These are phyloP conservation scores for Proisotoma minuta DNA, from an alignment of 2,888 invertebrate species.

Conservation along the genomic window DNA sequence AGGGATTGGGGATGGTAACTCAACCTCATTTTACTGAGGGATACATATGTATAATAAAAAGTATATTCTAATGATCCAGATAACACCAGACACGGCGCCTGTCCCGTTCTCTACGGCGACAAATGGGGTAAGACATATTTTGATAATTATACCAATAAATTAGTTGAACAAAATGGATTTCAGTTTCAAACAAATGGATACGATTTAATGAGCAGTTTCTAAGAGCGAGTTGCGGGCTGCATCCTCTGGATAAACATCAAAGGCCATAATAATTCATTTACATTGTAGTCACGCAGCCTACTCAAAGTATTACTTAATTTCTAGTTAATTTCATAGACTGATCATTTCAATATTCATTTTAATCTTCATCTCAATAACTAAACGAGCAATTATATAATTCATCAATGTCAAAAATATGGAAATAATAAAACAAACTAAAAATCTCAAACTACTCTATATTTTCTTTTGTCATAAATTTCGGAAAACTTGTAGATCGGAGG, in stretches of 20 bases:
- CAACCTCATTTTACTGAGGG: too few relatives aligned
- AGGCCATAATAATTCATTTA: constrained; percentile 26
- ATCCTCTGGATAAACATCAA: constrained; percentile 46
- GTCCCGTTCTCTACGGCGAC: constrained; percentile 55
- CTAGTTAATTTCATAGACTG: constrained; percentile 17
- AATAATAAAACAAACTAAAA: background rate
- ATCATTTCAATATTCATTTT: background rate
- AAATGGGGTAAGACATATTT: constrained; percentile 52
- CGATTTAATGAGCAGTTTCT: constrained; percentile 54
- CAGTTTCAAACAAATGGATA: constrained; percentile 55
- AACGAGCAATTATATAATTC: background rate
- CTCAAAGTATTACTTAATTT: constrained; percentile 8
- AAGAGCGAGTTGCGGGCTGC: constrained; percentile 47
- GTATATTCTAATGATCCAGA: too few relatives aligned
- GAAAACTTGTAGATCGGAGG: too few relatives aligned
- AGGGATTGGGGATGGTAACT: too few relatives aligned
- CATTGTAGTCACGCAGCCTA: too few relatives aligned
- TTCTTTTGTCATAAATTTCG: background rate
- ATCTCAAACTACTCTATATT: background rate
- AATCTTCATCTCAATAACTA: background rate
- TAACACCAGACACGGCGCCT: constrained; percentile 55
- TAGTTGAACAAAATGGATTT: background rate
- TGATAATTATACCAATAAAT: background rate
- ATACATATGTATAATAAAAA: too few relatives aligned
- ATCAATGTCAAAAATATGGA: background rate